A percentile compares a stretch with the other conserved stretches of the same genome.
Conservation (phyloP, 2,113 vertebrate genomes). For the Anas platyrhynchos region DNA sequence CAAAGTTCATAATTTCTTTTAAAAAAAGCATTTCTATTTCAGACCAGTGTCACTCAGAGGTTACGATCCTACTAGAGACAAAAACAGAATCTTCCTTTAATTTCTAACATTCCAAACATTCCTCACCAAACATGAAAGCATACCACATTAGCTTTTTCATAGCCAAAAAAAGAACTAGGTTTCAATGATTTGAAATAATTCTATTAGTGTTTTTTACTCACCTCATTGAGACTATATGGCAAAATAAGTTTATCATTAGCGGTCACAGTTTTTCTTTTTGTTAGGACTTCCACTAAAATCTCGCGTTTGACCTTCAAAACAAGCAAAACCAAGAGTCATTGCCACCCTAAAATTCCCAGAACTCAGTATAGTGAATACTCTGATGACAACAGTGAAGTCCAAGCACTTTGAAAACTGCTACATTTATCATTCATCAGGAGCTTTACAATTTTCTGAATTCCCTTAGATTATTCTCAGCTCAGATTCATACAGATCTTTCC, state of each 20-base stretch:
- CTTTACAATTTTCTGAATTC: not conserved
- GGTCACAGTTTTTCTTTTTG: conserved; percentile 97
- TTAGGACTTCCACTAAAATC: conserved; percentile 93
- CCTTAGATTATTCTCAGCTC: not conserved
- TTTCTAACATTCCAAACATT: not conserved
- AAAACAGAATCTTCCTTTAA: not conserved
- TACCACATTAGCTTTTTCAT: not conserved
- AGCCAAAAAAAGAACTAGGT: not conserved
- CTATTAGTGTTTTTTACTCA: conserved; percentile 49
- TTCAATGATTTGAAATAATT: not conserved
- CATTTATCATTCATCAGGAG: not conserved
- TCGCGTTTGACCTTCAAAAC: conserved; percentile 89
- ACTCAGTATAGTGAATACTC: not conserved
- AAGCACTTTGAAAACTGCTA: not conserved
- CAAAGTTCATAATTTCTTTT: not conserved
- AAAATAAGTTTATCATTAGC: conserved; percentile 97
- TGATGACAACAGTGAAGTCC: not conserved
- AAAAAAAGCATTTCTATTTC: not conserved
- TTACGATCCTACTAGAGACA: not conserved
- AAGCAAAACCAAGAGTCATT: not conserved
- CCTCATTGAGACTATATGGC: conserved; percentile 95
- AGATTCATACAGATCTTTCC: not conserved
- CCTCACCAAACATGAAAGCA: not conserved
- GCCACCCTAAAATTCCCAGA: not conserved
- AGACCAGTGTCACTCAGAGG: not conserved